Evolutionary conservation across 1,140 invertebrate species (phyloP).

Genomic region (Drosophila simulans): DNA sequence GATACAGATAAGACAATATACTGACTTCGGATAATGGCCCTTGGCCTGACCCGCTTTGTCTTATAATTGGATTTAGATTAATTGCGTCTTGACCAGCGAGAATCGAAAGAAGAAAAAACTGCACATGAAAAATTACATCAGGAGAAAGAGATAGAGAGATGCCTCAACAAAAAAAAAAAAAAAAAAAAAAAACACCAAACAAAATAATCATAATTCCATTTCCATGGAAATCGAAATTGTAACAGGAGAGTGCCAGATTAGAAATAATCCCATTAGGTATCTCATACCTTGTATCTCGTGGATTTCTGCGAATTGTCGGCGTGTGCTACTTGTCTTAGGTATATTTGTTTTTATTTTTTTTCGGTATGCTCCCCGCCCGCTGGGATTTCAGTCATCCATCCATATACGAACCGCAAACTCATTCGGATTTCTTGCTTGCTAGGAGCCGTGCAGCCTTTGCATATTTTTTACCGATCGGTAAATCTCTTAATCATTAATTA

Average conservation of each 20-base stretch:
- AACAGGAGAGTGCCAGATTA: slow-evolving; percentile 39
- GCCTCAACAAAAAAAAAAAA: slow-evolving; percentile 6
- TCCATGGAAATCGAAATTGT: slow-evolving; percentile 67
- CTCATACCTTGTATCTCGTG: slow-evolving; percentile 27
- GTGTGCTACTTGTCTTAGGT: slow-evolving; percentile 65
- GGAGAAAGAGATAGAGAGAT: background rate
- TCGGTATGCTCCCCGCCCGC: slow-evolving; percentile 34
- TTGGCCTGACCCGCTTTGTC: slow-evolving; percentile 61
- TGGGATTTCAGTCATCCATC: slow-evolving; percentile 48
- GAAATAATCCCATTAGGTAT: slow-evolving; percentile 12
- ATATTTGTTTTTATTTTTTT: slow-evolving; percentile 2
- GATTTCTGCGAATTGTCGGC: slow-evolving; percentile 63
- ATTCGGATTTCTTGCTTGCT: slow-evolving; percentile 50
- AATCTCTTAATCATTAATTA: slow-evolving; percentile 70
- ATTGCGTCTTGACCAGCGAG: slow-evolving; percentile 65
- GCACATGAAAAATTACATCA: slow-evolving; percentile 77
- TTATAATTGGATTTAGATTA: slow-evolving; percentile 84
- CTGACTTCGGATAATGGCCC: slow-evolving; percentile 57
- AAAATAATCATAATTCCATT: slow-evolving; percentile 48
- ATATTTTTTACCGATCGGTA: slow-evolving; percentile 54
- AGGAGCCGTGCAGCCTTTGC: slow-evolving; percentile 36
- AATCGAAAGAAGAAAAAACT: slow-evolving; percentile 39
- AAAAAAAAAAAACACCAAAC: slow-evolving; percentile 4
- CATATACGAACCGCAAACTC: slow-evolving; percentile 69
- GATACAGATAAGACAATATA: slow-evolving; percentile 13